Evolutionary conservation across 2,888 invertebrate genomes (phyloP), one percentile per base, ranked within the genome.

Genomic region (Tinea trinotella): DNA sequence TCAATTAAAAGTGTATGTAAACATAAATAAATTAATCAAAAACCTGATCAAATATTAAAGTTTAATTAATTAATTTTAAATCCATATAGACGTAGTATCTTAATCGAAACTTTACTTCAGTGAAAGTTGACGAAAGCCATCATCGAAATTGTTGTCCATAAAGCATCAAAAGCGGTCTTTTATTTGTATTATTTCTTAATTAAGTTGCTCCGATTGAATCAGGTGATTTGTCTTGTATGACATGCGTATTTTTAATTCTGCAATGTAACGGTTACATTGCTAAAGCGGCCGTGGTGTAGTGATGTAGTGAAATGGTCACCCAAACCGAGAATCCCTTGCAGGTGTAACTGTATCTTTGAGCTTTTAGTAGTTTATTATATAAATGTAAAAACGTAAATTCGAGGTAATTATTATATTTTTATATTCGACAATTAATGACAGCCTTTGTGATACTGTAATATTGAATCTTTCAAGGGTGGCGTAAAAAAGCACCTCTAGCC

Each of bases 141-240:
- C 24, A 24, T 50, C 24, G 24, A 50, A 50, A 50, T 50, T 50
- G 24, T 13, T 24, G 18, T 7, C 20, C 24, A 24, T 50, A 50
- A 48, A 50, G 50, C 13, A 50, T 50, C 54, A 54, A 40, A 55
- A 50, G 44, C 52, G 50, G n/a, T 10, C 49, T 53, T 55, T 54
- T 34, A 54, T 57, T 56, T 57, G 57, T 57, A 55, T 61, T 60
- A 60, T 63, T 59, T 61, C 53, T 59, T 61, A 62, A 62, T 63
- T 61, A 61, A 57, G 56, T 50, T 53, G 46, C 35, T 40, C 22
- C 34, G 52, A 46, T 60, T 57, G 58, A 57, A 59, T 54, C 57
- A 56, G 57, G 57, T 56, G 60, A 61, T 60, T 64, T 56, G 59
- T 63, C 58, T 59, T 57, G 48, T 56, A 52, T 60, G 59, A 63